Base-by-base conservation (phyloP, 2,797 vertebrate genomes). In the Notolabrus celidotus region DNA sequence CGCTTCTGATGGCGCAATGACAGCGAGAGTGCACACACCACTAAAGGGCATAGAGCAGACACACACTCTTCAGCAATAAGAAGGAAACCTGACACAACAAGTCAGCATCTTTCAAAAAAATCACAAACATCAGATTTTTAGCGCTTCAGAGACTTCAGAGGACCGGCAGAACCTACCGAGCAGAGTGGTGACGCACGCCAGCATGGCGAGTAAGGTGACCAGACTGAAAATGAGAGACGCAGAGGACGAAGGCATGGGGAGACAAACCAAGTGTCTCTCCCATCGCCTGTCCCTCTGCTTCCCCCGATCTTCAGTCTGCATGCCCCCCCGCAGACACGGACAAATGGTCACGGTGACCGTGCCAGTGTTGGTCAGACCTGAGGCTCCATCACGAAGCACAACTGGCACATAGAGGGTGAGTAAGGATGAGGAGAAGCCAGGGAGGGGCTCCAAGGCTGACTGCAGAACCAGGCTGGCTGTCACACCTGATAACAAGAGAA, bases 281-380 rank as follows among this genome's bases (percentile, higher is more conserved):
- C 92, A 94, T 22, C 88, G 83, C 46, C 79, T 74, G 51, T 90
- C 91, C 54, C 72, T 71, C 74, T 89, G 87, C 10, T 79, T 69
- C 17, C 87, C 88, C 58, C 82, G 68, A 11, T 92, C 91, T 83
- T 91, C 95, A 0, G 91, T 95, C 92, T 83, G 94, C 93, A 95
- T 95, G 60, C 95, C 95, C 2, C 95, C 95, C 0, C 90, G 88
- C 87, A 94, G 92, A 83, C 96, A 97, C 33, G 94, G 96, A 81
- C 96, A 97, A 63, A 97, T 82, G 20, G 95, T 96, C 77, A 97
- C 92, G 0, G 96, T 97, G 82, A 97, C 94, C 0, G 96, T 97
- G 79, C 93, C 95, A 0, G 96, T 97, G 88, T 95, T 96, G 86
- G 94, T 95, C 62, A 96, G 93, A 39, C 92, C 93, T 0, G 95